phyloP scores from a whole-genome alignment of 2,797 vertebrate genomes.

The Loriculus beryllinus region DNA sequence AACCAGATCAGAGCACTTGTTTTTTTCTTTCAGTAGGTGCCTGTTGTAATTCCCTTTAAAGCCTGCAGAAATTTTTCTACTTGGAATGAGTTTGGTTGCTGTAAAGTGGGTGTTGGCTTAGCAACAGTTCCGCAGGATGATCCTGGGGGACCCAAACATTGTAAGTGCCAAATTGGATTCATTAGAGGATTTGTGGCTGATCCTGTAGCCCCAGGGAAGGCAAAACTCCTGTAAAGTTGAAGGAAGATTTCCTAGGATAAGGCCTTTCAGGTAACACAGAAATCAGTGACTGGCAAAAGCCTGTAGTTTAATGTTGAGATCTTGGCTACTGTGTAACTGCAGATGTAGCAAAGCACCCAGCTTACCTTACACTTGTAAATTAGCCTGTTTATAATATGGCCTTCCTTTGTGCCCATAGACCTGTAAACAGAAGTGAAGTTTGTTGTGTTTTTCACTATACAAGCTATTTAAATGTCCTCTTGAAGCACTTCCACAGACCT shows the following conservation, averaged over 20 bases:
- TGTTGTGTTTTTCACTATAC: background rate
- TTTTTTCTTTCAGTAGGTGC: background rate
- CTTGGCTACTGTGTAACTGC: background rate
- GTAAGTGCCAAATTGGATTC: background rate
- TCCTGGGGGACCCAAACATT: background rate
- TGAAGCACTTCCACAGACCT: background rate
- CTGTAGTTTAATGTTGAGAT: background rate
- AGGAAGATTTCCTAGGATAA: slow-evolving; percentile 10
- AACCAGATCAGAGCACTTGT: background rate
- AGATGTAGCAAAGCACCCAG: background rate
- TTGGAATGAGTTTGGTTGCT: background rate
- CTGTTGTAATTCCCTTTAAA: background rate
- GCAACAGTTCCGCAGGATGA: background rate
- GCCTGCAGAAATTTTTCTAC: background rate
- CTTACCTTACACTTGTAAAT: background rate
- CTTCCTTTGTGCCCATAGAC: background rate
- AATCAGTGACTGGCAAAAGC: background rate
- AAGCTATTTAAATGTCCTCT: background rate
- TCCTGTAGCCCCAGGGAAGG: background rate
- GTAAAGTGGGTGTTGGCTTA: background rate
- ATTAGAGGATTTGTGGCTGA: background rate
- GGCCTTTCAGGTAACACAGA: background rate
- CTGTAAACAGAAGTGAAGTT: background rate
- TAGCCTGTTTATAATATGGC: background rate
- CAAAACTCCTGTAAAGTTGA: slow-evolving; percentile 15